Conservation (phyloP, 2,797 vertebrate genomes). For the Sebastes steindachneri region DNA sequence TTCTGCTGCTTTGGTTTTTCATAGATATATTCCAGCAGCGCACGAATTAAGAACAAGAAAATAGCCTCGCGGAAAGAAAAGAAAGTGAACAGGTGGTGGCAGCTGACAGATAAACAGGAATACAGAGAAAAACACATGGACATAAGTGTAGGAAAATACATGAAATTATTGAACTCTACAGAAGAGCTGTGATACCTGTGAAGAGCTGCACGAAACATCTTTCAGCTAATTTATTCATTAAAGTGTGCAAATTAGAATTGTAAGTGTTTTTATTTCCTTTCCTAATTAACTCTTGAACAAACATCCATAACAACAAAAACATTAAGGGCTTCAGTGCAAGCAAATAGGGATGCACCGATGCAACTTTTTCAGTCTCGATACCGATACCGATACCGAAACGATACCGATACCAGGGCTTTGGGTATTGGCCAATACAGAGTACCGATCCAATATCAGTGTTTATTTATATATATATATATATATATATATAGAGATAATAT, state of each 20-base stretch:
- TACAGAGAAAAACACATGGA: background rate
- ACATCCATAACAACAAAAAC: background rate
- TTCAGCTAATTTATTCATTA: background rate
- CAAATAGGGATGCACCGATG: too few relatives aligned
- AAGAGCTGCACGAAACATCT: background rate
- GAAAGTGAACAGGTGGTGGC: slow-evolving; percentile 19
- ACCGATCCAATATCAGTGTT: too few relatives aligned
- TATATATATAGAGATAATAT: too few relatives aligned
- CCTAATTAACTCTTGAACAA: background rate
- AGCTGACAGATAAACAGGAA: background rate
- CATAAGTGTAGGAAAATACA: background rate
- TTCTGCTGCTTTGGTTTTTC: slow-evolving; percentile 14
- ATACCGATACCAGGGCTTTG: too few relatives aligned
- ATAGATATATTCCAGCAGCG: slow-evolving; percentile 3
- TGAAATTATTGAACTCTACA: background rate
- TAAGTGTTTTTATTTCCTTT: background rate
- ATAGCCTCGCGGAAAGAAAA: background rate
- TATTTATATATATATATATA: too few relatives aligned
- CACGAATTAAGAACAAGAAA: slow-evolving; percentile 13
- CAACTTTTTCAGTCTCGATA: too few relatives aligned
- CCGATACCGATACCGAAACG: too few relatives aligned
- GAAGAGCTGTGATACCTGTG: background rate
- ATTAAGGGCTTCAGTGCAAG: background rate
- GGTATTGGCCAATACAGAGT: too few relatives aligned
- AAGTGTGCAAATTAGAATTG: background rate